A percentile compares a stretch with the other conserved stretches of the same genome.
Conservation (phyloP, 2,888 invertebrate species). For the Alcis repandata region DNA sequence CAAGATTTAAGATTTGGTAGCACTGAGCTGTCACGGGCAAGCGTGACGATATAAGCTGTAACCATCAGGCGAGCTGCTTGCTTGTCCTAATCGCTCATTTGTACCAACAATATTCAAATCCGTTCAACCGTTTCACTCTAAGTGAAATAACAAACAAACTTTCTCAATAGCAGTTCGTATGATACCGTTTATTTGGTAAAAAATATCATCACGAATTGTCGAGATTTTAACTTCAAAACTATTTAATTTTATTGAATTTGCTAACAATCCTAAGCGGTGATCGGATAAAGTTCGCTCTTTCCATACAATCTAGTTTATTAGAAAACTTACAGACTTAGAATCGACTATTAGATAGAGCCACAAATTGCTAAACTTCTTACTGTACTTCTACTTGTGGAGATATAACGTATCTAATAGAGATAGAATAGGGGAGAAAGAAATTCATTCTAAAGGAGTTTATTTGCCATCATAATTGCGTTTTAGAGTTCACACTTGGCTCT, state of each 20-base stretch:
- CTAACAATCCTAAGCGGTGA: neutral
- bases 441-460: too few relatives aligned
- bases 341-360: constrained; percentile 12
- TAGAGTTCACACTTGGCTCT: too few relatives aligned
- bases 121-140: too few relatives aligned
- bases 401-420: constrained; percentile 1
- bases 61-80: too few relatives aligned
- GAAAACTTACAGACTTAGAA: constrained; percentile 11
- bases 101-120: neutral
- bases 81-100: too few relatives aligned
- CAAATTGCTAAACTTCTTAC: constrained; percentile 13
- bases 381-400: too few relatives aligned
- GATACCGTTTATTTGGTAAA: neutral
- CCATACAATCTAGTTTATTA: constrained; percentile 27
- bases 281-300: constrained; percentile 1
- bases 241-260: constrained; percentile 1
- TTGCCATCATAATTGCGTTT: too few relatives aligned
- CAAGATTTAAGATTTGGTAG: too few relatives aligned
- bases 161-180: too few relatives aligned
- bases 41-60: too few relatives aligned
- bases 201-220: neutral
- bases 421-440: neutral
- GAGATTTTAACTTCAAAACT: neutral
- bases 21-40: too few relatives aligned
- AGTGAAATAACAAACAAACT: too few relatives aligned